Evolutionary conservation across 2,888 invertebrate species (phyloP), one percentile per base, ranked within the genome.

Genomic region (Phlogophora meticulosa): DNA sequence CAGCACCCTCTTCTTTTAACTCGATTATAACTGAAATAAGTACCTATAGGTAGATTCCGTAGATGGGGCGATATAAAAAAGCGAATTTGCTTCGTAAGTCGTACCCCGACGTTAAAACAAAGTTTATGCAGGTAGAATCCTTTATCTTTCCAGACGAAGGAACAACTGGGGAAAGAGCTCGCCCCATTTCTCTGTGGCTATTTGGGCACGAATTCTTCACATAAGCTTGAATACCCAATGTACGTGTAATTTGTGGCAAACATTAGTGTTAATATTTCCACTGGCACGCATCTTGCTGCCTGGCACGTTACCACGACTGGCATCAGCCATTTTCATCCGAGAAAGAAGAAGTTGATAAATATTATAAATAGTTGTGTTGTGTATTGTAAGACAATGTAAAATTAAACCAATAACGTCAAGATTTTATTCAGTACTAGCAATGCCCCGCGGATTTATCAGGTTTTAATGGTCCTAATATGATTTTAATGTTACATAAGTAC

Each of bases 101-200:
- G 5, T n/a, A 13, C 32, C 36, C n/a, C n/a, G 38, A 7, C 17
- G 22, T 20, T 32, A n/a, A 11, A 43, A 70, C 65, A 42, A 70
- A 70, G 36, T 73, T 46, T 4, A 2, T 15, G n/a, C 65, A 48
- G 66, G 65, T 65, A 32, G 46, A 28, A 32, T 34, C 55, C 66
- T 65, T 69, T 73, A 70, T 70, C 69, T 70, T 70, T 70, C 65
- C 66, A 32, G 32, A 1, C 42, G 48, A 32, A 7, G n/a, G 42
- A 42, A 13, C 66, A 73, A 51, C 38, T 9, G 72, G 22, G 17
- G 13, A 22, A 22, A 40, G 48, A 40, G 46, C 46, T 20, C 63
- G 53, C 66, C 42, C 42, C 53, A 42, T 65, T 73, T n/a, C 28
- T 42, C 73, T 36, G 52, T 10, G 52, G 52, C 52, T 43, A 43